Percentiles rank a stretch among this genome's conserved stretches.
These are phyloP conservation scores for Hyperoplus lanceolatus DNA, from an alignment of 2,797 vertebrate genomes.

Conservation along the genomic window DNA sequence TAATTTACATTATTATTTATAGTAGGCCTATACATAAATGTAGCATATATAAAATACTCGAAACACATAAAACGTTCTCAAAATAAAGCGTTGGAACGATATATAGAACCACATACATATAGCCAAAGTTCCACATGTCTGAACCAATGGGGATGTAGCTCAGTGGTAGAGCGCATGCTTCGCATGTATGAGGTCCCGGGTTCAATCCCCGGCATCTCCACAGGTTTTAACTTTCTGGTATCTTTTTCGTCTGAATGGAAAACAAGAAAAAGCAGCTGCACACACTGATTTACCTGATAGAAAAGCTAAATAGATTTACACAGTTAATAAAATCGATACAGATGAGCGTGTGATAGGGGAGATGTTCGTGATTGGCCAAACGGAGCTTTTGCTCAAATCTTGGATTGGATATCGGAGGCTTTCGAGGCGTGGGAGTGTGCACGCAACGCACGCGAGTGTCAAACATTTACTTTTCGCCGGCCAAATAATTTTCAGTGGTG, in stretches of 20 bases:
- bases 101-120: too few species aligned
- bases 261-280: accelerated
- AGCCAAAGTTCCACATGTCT: too few species aligned
- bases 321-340: too few species aligned
- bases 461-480: slow-evolving; percentile 44
- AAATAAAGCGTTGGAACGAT: too few species aligned
- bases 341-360: too few species aligned
- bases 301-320: too few species aligned
- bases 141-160: slow-evolving; percentile 84
- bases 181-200: slow-evolving; percentile 89
- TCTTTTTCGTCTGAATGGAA: accelerated
- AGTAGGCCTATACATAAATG: too few species aligned
- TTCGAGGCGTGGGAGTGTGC: slow-evolving; percentile 44
- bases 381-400: slow-evolving; percentile 10
- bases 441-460: slow-evolving; percentile 46
- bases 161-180: slow-evolving; percentile 89
- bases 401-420: slow-evolving; percentile 51
- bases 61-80: too few species aligned
- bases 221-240: accelerated
- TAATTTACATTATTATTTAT: too few species aligned
- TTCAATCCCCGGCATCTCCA: slow-evolving; percentile 89
- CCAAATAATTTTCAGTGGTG: slow-evolving; percentile 26
- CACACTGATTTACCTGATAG: accelerated
- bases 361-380: slow-evolving; percentile 51
- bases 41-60: too few species aligned